Conservation (phyloP, 2,888 invertebrate genomes). For the Acleris literana region DNA sequence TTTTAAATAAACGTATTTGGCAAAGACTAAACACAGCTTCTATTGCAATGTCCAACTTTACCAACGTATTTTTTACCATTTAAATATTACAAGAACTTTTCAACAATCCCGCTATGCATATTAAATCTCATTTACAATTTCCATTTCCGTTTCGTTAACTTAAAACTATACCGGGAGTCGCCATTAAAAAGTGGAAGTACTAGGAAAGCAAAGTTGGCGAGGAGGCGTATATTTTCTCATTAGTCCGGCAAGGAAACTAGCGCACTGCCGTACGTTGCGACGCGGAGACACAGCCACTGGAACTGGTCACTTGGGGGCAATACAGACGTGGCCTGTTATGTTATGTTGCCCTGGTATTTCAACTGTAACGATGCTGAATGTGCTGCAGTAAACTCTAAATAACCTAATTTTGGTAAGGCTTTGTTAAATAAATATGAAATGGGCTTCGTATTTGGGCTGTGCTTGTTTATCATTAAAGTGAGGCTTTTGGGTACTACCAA, state of each 20-base stretch:
- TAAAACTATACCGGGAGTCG: constrained; percentile 32
- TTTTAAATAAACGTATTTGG: neutral
- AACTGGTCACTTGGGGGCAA: constrained; percentile 32
- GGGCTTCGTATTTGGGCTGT: neutral
- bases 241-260: constrained; percentile 58
- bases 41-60: too few relatives aligned
- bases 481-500: neutral
- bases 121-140: constrained; percentile 28
- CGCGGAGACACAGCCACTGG: constrained; percentile 29
- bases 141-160: constrained; percentile 33
- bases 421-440: constrained; percentile 15
- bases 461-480: constrained; percentile 1
- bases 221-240: constrained; percentile 71
- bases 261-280: constrained; percentile 37
- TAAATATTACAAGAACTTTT: neutral
- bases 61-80: neutral
- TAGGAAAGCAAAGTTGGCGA: constrained; percentile 53
- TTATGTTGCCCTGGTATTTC: constrained; percentile 31
- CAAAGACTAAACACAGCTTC: neutral
- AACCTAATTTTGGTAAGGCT: constrained; percentile 29
- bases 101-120: constrained; percentile 12
- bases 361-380: constrained; percentile 29
- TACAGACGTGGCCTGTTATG: constrained; percentile 29
- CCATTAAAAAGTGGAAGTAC: constrained; percentile 65
- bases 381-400: constrained; percentile 34